phyloP scores from a whole-genome alignment of 2,113 vertebrate species.

The Chloebia gouldiae region DNA sequence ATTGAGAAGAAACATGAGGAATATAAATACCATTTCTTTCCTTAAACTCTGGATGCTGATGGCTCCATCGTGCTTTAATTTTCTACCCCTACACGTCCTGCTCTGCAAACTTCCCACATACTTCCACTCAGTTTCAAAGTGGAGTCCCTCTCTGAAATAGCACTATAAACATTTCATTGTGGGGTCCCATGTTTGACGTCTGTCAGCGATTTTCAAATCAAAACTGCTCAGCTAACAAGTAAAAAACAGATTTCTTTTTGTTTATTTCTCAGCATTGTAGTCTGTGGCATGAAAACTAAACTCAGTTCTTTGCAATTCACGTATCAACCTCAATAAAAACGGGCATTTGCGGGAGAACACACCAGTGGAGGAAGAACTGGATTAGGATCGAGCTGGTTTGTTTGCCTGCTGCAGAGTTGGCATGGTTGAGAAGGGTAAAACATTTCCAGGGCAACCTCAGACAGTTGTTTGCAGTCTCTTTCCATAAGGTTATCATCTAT shows the following conservation, averaged over 20 bases:
- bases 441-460: not conserved
- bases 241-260: slow-evolving; percentile 38
- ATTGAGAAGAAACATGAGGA: slow-evolving; percentile 53
- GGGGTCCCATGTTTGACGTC: slow-evolving; percentile 10
- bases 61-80: slow-evolving; percentile 54
- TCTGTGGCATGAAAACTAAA: slow-evolving; percentile 15
- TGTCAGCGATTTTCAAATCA: slow-evolving; percentile 54
- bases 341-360: not conserved
- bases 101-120: slow-evolving; percentile 23
- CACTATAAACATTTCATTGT: slow-evolving; percentile 54
- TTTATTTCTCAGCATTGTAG: slow-evolving; percentile 15
- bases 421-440: not conserved
- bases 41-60: slow-evolving; percentile 4
- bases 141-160: slow-evolving; percentile 24
- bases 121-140: slow-evolving; percentile 48
- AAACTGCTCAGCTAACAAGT: slow-evolving; percentile 35
- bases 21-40: slow-evolving; percentile 37
- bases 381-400: not conserved
- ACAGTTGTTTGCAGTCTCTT: not conserved
- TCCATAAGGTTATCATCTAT: not conserved
- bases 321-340: not conserved
- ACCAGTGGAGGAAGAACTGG: not conserved
- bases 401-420: accelerated
- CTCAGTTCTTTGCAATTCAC: not conserved
- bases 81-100: not conserved